Percentiles rank a stretch among this genome's conserved stretches.
These are phyloP conservation scores for Conomelus anceps DNA, from an alignment of 2,888 invertebrate species.

Conservation along the genomic window DNA sequence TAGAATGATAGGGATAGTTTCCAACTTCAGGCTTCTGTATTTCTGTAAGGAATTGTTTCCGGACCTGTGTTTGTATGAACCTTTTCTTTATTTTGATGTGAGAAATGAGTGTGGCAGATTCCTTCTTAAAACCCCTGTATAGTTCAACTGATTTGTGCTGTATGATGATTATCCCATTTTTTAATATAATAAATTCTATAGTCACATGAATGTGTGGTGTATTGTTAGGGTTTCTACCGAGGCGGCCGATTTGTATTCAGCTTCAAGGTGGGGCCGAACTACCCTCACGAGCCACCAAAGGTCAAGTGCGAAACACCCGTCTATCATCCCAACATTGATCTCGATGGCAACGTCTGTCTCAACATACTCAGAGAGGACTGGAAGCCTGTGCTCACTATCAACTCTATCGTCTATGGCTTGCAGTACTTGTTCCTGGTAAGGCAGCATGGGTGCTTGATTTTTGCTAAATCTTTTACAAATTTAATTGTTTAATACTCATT, in stretches of 20 bases:
- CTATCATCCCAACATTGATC: slow-evolving; percentile 97
- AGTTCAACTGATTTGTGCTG: too few species aligned
- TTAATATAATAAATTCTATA: too few species aligned
- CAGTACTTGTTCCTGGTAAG: slow-evolving; percentile 92
- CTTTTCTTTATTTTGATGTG: too few species aligned
- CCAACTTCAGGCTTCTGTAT: too few species aligned
- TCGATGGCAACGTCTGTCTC: slow-evolving; percentile 95
- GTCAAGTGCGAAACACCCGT: slow-evolving; percentile 97
- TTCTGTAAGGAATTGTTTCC: too few species aligned
- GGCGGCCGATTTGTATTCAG: slow-evolving; percentile 92
- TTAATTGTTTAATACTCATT: neutral
- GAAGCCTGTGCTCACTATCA: slow-evolving; percentile 97
- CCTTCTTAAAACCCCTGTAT: too few species aligned
- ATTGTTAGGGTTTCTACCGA: slow-evolving; percentile 92
- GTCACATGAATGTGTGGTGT: too few species aligned
- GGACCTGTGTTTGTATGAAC: too few species aligned
- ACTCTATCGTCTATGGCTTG: slow-evolving; percentile 94
- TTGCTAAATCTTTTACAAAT: neutral
- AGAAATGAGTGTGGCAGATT: too few species aligned
- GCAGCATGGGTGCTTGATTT: slow-evolving; percentile 25
- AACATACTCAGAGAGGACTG: slow-evolving; percentile 97
- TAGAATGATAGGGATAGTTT: too few species aligned
- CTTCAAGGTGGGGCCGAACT: slow-evolving; percentile 95
- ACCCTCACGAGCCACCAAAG: slow-evolving; percentile 97
- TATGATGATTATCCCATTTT: too few species aligned